Evolutionary conservation across 2,797 vertebrate species (phyloP).

Genomic region (Cebuella pygmaea): DNA sequence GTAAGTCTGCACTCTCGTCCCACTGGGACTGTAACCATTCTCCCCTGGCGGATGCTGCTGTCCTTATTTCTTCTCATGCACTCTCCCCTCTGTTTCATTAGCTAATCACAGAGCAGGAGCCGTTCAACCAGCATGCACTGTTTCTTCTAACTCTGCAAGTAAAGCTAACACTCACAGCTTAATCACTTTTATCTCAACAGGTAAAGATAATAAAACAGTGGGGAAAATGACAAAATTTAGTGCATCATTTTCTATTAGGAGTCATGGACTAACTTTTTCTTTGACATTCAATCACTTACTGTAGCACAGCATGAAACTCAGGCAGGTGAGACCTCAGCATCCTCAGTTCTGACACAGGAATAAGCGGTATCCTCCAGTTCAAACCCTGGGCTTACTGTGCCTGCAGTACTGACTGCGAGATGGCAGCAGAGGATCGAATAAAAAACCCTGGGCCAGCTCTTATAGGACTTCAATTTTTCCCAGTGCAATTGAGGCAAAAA

Average conservation of each 20-base stretch:
- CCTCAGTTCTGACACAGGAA: background rate
- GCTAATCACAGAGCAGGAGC: slow-evolving; percentile 73
- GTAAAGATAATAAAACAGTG: slow-evolving; percentile 83
- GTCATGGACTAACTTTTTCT: slow-evolving; percentile 65
- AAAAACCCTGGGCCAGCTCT: background rate
- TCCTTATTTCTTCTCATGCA: slow-evolving; percentile 49
- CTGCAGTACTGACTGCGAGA: background rate
- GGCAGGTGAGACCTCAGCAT: background rate
- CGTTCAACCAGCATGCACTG: slow-evolving; percentile 74
- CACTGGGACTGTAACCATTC: background rate
- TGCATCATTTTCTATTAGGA: slow-evolving; percentile 74
- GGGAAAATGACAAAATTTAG: slow-evolving; percentile 77
- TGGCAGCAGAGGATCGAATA: background rate
- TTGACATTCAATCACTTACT: slow-evolving; percentile 65
- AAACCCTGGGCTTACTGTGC: fast-evolving
- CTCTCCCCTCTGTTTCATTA: slow-evolving; percentile 79
- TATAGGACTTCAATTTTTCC: background rate
- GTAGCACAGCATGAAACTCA: slow-evolving; percentile 42
- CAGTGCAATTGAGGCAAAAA: background rate
- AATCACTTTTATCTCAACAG: slow-evolving; percentile 85
- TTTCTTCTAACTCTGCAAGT: slow-evolving; percentile 76
- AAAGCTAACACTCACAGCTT: slow-evolving; percentile 84
- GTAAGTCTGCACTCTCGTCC: too few species aligned
- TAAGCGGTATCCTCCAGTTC: background rate
- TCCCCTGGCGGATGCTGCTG: background rate